Conservation (phyloP, 2,888 invertebrate genomes). For the Andrena bicolor region DNA sequence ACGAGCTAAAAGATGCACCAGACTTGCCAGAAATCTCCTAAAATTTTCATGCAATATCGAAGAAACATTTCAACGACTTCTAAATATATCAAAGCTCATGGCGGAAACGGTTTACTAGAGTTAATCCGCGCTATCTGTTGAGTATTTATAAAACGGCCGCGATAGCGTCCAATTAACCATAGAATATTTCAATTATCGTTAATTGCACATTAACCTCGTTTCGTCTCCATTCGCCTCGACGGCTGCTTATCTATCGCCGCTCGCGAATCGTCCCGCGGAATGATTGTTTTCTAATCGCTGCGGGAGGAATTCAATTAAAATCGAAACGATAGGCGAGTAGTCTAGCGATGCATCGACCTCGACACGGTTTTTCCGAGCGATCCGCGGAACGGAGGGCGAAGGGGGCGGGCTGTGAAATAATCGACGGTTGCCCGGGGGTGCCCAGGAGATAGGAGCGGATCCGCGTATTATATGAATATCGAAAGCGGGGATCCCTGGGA, state of each 20-base stretch:
- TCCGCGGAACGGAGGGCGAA: background rate
- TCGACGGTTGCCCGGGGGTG: constrained; percentile 19
- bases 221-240: background rate
- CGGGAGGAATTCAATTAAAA: background rate
- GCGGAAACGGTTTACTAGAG: constrained; percentile 18
- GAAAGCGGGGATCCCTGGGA: constrained; percentile 7
- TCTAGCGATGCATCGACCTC: background rate
- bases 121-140: constrained; percentile 4
- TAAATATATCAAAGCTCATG: constrained; percentile 28
- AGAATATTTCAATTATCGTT: constrained; percentile 25
- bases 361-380: background rate
- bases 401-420: constrained; percentile 27
- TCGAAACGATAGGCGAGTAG: background rate
- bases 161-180: constrained; percentile 21
- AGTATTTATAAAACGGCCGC: background rate
- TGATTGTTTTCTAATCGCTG: constrained; percentile 1
- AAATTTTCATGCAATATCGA: background rate
- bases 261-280: constrained; percentile 1
- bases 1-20: no score
- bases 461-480: constrained; percentile 9
- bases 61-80: background rate
- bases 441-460: constrained; percentile 4
- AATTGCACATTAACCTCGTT: constrained; percentile 39
- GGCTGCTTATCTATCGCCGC: background rate
- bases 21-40: no score